Percentiles rank a stretch among this genome's conserved stretches.
Conservation (phyloP, 2,113 vertebrate species). For the Nycticebus coucang region DNA sequence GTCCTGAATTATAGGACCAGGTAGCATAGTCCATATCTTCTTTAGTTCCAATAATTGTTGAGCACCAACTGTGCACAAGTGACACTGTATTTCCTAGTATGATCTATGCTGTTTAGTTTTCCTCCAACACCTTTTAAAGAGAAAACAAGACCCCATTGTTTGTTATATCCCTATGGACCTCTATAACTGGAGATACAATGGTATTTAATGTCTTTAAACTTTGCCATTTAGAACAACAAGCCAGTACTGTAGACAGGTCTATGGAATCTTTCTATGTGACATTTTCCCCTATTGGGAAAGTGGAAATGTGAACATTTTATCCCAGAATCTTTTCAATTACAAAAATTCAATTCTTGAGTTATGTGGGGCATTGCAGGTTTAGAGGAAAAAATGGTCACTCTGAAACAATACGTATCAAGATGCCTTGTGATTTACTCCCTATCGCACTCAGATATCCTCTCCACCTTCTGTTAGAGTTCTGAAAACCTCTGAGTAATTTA, state of each 20-base stretch:
- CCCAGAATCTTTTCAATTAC: conserved; percentile 39
- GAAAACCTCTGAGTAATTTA: conserved; percentile 28
- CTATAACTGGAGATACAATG: background rate
- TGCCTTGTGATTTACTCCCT: conserved; percentile 15
- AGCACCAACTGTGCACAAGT: background rate
- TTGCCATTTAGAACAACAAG: background rate
- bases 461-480: background rate
- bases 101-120: background rate
- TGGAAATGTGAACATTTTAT: background rate
- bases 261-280: background rate
- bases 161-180: background rate
- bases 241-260: background rate
- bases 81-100: background rate
- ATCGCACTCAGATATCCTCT: background rate
- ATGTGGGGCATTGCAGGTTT: background rate
- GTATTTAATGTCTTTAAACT: background rate
- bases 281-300: background rate
- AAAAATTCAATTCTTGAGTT: background rate
- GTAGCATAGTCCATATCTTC: background rate
- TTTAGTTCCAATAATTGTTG: background rate
- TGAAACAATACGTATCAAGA: background rate
- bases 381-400: background rate
- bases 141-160: background rate
- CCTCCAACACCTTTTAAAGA: background rate
- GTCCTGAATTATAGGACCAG: background rate